Percentiles rank a stretch among this genome's conserved stretches.
Conservation (phyloP, 2,797 vertebrate species). For the Sitta carolinensis region DNA sequence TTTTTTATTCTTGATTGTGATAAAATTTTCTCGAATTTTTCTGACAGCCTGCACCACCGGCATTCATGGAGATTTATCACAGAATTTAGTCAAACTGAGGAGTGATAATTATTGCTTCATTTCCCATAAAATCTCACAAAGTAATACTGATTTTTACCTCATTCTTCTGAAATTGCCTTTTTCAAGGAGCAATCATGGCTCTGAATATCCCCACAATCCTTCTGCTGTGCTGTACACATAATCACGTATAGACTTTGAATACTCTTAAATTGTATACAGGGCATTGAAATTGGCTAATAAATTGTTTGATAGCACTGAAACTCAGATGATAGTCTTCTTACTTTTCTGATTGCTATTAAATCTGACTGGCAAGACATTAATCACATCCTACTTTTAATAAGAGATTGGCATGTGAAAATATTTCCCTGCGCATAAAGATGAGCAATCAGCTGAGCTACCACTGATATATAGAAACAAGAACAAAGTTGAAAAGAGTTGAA, state of each 20-base stretch:
- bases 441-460: not conserved
- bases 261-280: not conserved
- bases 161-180: not conserved
- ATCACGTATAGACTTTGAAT: not conserved
- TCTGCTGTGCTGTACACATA: not conserved
- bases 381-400: not conserved
- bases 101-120: constrained; percentile 7
- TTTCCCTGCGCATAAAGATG: not conserved
- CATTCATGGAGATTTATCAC: not conserved
- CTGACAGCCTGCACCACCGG: not conserved
- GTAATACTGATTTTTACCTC: not conserved
- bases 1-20: not conserved
- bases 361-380: not conserved
- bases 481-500: constrained; percentile 2
- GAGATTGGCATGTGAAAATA: not conserved
- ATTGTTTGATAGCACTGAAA: not conserved
- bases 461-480: not conserved
- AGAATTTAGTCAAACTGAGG: not conserved
- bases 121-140: not conserved
- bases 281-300: not conserved
- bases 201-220: not conserved
- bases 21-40: not conserved
- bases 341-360: not conserved
- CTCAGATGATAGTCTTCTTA: not conserved
- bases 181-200: not conserved